phyloP scores from a whole-genome alignment of 2,113 vertebrate species.

The Erpornis zantholeuca region DNA sequence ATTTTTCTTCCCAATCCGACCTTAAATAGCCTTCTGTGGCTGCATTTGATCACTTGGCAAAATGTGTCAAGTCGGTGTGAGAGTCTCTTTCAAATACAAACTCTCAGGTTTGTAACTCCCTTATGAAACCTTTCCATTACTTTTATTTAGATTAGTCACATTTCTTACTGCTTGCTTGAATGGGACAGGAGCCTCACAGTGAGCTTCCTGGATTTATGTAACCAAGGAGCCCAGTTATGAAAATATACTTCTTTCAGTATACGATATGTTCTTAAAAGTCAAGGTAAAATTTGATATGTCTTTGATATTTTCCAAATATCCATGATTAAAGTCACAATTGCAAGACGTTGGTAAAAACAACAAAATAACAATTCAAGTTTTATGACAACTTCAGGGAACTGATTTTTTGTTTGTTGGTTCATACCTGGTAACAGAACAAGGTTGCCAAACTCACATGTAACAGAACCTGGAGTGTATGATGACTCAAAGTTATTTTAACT shows the following conservation, averaged over 20 bases:
- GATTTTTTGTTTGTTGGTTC: background rate
- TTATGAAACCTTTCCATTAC: background rate
- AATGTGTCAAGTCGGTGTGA: background rate
- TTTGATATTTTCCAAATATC: background rate
- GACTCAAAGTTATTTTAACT: background rate
- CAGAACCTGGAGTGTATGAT: rapidly evolving
- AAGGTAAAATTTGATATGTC: rapidly evolving
- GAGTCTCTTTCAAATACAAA: background rate
- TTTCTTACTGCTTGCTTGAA: background rate
- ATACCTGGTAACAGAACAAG: background rate
- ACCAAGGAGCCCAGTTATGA: rapidly evolving
- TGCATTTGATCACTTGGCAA: background rate
- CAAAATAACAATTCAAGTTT: background rate
- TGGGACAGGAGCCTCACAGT: background rate
- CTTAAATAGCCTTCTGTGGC: background rate
- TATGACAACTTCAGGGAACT: rapidly evolving
- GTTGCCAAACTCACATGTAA: rapidly evolving
- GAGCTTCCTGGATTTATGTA: background rate
- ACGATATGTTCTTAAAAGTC: background rate
- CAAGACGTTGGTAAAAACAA: background rate
- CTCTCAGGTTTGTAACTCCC: background rate
- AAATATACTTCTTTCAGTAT: background rate
- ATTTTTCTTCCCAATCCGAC: background rate
- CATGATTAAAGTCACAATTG: background rate
- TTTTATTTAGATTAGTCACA: background rate